Evolutionary conservation across 1,140 invertebrate species (phyloP), one percentile per base, ranked within the genome.

Genomic region (Lepidurus arcticus): DNA sequence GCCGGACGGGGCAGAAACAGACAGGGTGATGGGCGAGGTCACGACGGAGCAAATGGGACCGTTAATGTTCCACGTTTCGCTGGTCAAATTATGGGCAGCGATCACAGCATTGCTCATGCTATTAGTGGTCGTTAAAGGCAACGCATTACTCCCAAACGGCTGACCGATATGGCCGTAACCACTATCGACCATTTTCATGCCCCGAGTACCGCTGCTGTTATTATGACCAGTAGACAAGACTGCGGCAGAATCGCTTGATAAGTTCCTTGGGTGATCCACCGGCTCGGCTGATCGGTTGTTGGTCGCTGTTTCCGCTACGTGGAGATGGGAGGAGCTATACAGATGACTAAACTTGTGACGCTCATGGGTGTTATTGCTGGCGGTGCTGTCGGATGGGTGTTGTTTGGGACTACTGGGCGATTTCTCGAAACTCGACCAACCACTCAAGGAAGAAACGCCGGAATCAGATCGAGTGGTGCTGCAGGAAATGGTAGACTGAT

Each of bases 381-480:
- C 80, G 26, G 79, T 79, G 44, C 79, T 77, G 24, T 78, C 76
- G 78, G 77, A 73, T 74, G 75, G 79, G 34, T 45, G 80, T 47
- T 77, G 78, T 73, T 81, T 81, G 44, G 84, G 84, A 79, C 84
- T 84, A n/a, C 82, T 90, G 11, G 92, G 92, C 43, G 92, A 93
- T 86, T 94, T 94, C 85, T 94, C 92, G 80, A 93, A 84, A 83
- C 90, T 93, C 10, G 92, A 93, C 90, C 92, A 93, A 16, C 91
- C 91, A 84, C 92, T 94, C 89, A 94, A 92, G 13, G 93, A 94
- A 1, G 92, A 94, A 73, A 94, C 84, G 2, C 92, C 92, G 1
- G 92, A 94, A 85, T 95, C 93, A 8, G 92, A 93, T 84, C 92
- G 93, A 13, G 43, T 75, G 9, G 78, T 74, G 34, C 73, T 74